Conservation (phyloP, 1,140 invertebrate species). For the Procambarus virginalis region DNA sequence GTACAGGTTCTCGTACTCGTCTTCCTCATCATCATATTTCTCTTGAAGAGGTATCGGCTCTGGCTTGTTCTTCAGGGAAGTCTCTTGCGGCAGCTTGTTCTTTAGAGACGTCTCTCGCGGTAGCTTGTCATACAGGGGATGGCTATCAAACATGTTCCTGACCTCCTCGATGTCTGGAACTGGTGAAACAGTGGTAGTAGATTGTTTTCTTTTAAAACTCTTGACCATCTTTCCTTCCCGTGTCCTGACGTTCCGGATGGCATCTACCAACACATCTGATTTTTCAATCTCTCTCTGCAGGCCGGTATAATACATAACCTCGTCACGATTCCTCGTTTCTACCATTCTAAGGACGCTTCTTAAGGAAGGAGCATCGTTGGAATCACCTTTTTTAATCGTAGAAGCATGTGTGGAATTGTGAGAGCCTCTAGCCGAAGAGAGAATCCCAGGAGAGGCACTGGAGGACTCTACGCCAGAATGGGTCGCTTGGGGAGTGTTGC, state of each 20-base stretch:
- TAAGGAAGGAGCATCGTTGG: not conserved
- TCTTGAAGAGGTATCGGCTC: not conserved
- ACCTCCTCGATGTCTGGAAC: constrained; percentile 24
- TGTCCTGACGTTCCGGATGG: constrained; percentile 42
- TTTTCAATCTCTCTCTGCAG: constrained; percentile 53
- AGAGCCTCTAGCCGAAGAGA: not conserved
- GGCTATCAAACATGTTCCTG: constrained; percentile 26
- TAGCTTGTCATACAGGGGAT: constrained; percentile 36
- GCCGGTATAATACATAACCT: constrained; percentile 38
- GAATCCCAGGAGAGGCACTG: not conserved
- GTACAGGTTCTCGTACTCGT: constrained; percentile 54
- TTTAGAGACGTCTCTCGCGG: not conserved
- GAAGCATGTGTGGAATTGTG: not conserved
- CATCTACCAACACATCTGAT: constrained; percentile 31
- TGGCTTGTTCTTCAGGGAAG: not conserved
- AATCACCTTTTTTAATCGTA: no score
- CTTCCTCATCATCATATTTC: constrained; percentile 29
- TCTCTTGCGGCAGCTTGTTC: not conserved
- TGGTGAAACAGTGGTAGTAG: constrained; percentile 6
- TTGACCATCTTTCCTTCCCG: constrained; percentile 32
- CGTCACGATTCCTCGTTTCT: not conserved
- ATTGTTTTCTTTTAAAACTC: not conserved
- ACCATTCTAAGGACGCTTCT: not conserved
- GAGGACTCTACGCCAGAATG: no score
- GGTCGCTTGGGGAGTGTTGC: not conserved